Percentiles rank a stretch among this genome's conserved stretches.
Conservation (phyloP, 2,888 invertebrate species). For the Caenorhabditis becei region DNA sequence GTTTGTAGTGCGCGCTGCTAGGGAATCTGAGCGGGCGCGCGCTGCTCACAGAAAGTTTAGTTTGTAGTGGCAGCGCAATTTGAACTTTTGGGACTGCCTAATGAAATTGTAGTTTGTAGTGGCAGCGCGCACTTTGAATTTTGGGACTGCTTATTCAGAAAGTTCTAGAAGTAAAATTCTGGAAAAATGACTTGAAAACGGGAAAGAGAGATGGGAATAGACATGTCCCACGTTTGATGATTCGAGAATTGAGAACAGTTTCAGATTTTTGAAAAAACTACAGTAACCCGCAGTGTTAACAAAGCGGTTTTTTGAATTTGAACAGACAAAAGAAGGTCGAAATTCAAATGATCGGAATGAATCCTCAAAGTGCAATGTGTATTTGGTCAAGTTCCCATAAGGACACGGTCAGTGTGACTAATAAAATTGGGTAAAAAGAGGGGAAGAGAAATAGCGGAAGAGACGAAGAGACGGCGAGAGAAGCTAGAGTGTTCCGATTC, state of each 20-base stretch:
- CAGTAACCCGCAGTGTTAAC: neutral
- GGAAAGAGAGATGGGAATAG: neutral
- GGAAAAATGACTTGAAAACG: too few species aligned
- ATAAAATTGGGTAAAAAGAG: conserved; percentile 19
- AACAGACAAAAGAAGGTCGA: neutral
- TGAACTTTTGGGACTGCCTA: too few species aligned
- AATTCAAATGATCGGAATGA: too few species aligned
- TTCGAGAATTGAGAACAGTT: neutral
- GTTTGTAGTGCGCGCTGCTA: too few species aligned
- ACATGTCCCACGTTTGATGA: neutral
- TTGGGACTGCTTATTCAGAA: too few species aligned
- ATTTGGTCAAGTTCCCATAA: conserved; percentile 14
- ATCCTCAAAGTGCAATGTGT: conserved; percentile 14
- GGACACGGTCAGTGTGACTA: conserved; percentile 35
- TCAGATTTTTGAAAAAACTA: neutral
- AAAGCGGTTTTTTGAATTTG: neutral
- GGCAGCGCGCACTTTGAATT: too few species aligned
- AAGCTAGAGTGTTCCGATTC: conserved; percentile 2
- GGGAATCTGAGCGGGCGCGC: too few species aligned
- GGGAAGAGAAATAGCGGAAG: neutral
- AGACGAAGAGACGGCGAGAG: neutral
- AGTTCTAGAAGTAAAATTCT: too few species aligned
- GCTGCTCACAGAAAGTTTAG: too few species aligned
- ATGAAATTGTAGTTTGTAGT: too few species aligned
- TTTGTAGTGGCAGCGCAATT: too few species aligned